Base-by-base conservation (phyloP, 2,888 invertebrate species). In the Cryptophagus acutangulus region DNA sequence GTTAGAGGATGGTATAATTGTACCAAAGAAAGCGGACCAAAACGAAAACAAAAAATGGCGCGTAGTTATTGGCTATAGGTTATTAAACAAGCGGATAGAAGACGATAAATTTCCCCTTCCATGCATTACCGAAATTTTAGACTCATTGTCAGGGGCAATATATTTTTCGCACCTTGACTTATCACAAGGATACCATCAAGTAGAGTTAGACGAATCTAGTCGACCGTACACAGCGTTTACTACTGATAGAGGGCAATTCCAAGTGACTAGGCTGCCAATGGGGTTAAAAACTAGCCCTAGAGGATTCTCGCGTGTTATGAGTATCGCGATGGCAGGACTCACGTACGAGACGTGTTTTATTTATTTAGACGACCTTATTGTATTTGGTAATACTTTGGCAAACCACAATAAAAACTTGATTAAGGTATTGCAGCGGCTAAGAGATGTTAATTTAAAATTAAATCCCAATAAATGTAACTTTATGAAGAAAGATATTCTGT, bases 81-180 rank as follows among this genome's bases (percentile, higher is more conserved):
- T 29, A 8, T 29, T 29, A 29, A 29, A 29, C 12, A 29, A 29
- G 12, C 29, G 29, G 5, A 29, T 29, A 8, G 29, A 29, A 10
- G 8, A 29, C 12, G 29, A 29, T 10, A 29, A 29, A 29, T 29
- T 29, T 10, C 29, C 29, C 5, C 12, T 29, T 5, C 29, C 29
- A 5, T 29, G 33, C 48, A 17, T 45, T 41, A 36, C 33, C 46
- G 29, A 29, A 8, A 29, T 29, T 29, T 29, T 29, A 8, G 29
- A 29, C 29, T 29, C 29, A 10, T 10, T 29, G 5, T 29, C 29
- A 8, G 29, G 29, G 5, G 29, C 29, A 29, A 29, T 8, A n/a
- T 29, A 29, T 29, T 29, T 29, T 12, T 29, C 29, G 5, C 29
- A 29, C 12, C 29, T 29, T 29, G 29, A n/a, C n/a, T n/a, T n/a